Percentiles rank a stretch among this genome's conserved stretches.
Evolutionary conservation across 2,113 vertebrate species (phyloP).

Genomic region (Dendrocopos noguchii): DNA sequence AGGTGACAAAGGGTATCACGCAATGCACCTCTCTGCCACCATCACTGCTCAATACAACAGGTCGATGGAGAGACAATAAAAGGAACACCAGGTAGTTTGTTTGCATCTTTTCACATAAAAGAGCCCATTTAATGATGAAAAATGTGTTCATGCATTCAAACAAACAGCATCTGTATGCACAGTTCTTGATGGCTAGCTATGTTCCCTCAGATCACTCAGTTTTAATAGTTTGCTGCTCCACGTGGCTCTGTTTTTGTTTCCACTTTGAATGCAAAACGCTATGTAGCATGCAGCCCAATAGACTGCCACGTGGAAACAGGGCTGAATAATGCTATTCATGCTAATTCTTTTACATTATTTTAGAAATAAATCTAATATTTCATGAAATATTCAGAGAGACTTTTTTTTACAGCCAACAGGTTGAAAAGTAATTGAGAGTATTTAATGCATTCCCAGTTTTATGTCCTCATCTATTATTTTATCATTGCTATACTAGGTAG

Average conservation of each 20-base stretch:
- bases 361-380: neutral
- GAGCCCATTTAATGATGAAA: neutral
- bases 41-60: neutral
- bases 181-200: neutral
- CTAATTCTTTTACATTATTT: neutral
- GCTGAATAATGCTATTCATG: neutral
- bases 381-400: neutral
- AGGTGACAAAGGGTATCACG: neutral
- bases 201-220: neutral
- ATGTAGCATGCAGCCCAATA: neutral
- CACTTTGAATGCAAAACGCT: neutral
- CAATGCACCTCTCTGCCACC: neutral
- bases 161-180: neutral
- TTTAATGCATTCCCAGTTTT: constrained; percentile 26
- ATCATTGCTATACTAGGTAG: neutral
- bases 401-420: neutral
- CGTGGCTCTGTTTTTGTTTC: constrained; percentile 9
- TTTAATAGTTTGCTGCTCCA: constrained; percentile 6
- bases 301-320: neutral
- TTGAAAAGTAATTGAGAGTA: neutral
- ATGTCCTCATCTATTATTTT: constrained; percentile 19
- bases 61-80: neutral
- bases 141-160: neutral
- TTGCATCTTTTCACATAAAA: neutral
- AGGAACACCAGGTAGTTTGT: neutral